phyloP scores from a whole-genome alignment of 2,888 invertebrate genomes.

The Ecliptopera silaceata region DNA sequence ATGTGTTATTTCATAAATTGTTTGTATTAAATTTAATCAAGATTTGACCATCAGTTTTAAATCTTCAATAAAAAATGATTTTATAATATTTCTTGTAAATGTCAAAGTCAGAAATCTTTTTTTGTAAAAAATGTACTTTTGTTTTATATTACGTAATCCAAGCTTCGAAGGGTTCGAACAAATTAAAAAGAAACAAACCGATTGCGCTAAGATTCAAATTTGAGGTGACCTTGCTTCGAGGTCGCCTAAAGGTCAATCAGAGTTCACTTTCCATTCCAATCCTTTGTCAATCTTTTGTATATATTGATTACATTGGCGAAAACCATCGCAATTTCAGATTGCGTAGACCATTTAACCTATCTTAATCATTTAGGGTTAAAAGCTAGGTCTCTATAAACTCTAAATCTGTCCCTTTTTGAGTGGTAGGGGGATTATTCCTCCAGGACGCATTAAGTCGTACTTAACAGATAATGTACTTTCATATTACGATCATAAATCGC shows the following conservation, averaged over 20 bases:
- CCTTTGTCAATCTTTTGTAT: background rate
- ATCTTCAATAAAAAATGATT: too few species aligned
- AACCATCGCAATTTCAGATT: too few species aligned
- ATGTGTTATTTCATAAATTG: too few species aligned
- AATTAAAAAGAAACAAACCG: background rate
- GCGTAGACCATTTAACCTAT: background rate
- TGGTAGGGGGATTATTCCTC: background rate
- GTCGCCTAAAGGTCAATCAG: background rate
- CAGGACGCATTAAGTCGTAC: too few species aligned
- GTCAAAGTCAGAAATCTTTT: too few species aligned
- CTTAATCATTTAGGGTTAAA: background rate
- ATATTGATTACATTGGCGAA: background rate
- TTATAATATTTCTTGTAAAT: too few species aligned
- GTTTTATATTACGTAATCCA: conserved; percentile 5
- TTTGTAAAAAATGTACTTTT: too few species aligned
- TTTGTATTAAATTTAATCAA: too few species aligned
- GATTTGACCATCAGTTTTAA: too few species aligned
- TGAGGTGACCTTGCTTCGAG: background rate
- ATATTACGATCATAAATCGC: too few species aligned
- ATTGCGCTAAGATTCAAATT: conserved; percentile 1
- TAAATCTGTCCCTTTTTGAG: background rate
- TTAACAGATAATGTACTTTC: too few species aligned
- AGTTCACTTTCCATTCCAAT: background rate
- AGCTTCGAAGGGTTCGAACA: background rate
- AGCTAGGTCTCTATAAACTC: background rate